Evolutionary conservation across 2,797 vertebrate species (phyloP).

Genomic region (Brachyalestes nurse): DNA sequence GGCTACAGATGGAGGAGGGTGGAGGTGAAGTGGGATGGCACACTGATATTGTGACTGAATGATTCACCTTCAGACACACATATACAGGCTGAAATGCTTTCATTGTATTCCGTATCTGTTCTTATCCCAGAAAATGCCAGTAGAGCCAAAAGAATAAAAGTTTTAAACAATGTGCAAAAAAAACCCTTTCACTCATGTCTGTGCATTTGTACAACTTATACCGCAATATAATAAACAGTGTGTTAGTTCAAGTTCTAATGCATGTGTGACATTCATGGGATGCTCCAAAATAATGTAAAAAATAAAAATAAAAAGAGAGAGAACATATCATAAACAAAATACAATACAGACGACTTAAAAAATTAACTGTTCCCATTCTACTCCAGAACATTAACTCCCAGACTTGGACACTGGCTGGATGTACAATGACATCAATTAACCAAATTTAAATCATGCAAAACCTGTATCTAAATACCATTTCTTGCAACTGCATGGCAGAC

Average conservation of each 20-base stretch:
- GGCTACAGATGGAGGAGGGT: conserved; percentile 20
- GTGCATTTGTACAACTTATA: conserved; percentile 27
- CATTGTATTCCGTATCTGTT: conserved; percentile 17
- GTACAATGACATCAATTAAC: not conserved
- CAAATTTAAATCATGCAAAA: conserved; percentile 11
- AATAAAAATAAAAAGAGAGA: not conserved
- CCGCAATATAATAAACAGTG: not conserved
- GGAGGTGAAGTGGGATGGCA: conserved; percentile 36
- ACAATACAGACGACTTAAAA: conserved; percentile 12
- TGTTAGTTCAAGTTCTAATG: conserved; percentile 45
- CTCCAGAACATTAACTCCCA: not conserved
- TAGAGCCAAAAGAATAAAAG: conserved; percentile 9
- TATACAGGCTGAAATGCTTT: conserved; percentile 42
- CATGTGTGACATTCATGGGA: conserved; percentile 27
- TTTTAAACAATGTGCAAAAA: not conserved
- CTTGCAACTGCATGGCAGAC: not conserved
- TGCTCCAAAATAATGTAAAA: not conserved
- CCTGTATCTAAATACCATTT: conserved; percentile 4
- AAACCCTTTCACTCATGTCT: not conserved
- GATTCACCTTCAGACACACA: conserved; percentile 44
- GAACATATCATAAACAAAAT: not conserved
- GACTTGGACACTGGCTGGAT: not conserved
- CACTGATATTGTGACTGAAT: conserved; percentile 49
- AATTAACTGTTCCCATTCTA: not conserved
- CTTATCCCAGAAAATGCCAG: conserved; percentile 14